phyloP scores from a whole-genome alignment of 2,113 vertebrate species.

The Dicerorhinus sumatrensis region DNA sequence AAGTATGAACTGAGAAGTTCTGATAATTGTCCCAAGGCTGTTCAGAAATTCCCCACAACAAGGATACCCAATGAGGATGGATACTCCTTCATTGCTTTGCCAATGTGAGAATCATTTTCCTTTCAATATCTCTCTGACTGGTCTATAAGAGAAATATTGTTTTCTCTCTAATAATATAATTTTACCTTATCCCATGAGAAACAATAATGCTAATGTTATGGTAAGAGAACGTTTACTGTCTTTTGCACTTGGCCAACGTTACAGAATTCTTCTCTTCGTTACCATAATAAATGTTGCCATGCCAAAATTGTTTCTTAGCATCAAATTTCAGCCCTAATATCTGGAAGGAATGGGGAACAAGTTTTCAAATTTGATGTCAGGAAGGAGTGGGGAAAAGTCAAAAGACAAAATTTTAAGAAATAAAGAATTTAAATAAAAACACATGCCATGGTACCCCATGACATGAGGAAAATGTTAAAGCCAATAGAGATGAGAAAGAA shows the following conservation, averaged over 20 bases:
- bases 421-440: background rate
- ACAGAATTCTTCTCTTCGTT: background rate
- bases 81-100: background rate
- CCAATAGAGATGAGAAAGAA: background rate
- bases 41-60: background rate
- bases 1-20: background rate
- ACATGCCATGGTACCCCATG: background rate
- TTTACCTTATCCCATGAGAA: background rate
- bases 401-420: background rate
- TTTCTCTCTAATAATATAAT: background rate
- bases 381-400: background rate
- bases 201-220: background rate
- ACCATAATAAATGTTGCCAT: background rate
- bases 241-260: background rate
- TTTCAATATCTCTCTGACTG: background rate
- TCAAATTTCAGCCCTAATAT: background rate
- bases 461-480: background rate
- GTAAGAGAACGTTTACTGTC: background rate
- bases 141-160: background rate
- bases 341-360: background rate
- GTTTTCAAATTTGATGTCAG: background rate
- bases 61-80: background rate
- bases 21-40: background rate
- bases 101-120: background rate
- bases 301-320: background rate